phyloP scores from a whole-genome alignment of 2,113 vertebrate genomes.

The Cynopterus brachyotis region DNA sequence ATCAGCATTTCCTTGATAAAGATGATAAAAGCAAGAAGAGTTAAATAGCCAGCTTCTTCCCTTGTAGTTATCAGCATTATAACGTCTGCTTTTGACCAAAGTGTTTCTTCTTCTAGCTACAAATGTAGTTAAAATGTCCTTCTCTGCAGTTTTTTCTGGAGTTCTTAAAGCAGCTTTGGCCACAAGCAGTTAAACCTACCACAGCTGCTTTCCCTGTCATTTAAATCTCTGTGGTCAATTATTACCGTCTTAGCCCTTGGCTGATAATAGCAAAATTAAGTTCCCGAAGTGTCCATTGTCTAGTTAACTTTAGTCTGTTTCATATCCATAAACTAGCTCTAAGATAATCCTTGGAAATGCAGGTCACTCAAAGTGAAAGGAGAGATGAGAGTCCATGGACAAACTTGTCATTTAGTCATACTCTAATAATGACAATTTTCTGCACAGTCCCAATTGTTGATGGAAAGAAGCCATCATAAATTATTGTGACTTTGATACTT shows the following conservation, averaged over 20 bases:
- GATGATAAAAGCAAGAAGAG: neutral
- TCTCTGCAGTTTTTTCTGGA: neutral
- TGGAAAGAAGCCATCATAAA: neutral
- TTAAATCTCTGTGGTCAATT: neutral
- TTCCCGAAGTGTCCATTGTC: neutral
- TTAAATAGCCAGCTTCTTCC: neutral
- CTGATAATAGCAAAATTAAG: neutral
- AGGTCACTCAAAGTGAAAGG: neutral
- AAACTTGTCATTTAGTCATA: neutral
- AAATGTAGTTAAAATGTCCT: neutral
- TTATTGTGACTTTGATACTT: neutral
- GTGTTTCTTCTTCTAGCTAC: neutral
- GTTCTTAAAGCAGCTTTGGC: neutral
- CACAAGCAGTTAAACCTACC: neutral
- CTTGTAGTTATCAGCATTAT: neutral
- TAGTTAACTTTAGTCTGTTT: neutral
- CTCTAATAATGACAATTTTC: neutral
- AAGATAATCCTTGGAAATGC: neutral
- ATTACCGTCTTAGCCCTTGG: neutral
- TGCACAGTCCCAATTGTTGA: neutral
- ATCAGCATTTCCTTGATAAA: neutral
- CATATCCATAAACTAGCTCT: neutral
- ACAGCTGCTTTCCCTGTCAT: neutral
- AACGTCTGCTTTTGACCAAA: neutral
- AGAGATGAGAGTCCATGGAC: neutral